Evolutionary conservation across 2,888 invertebrate genomes (phyloP).

Genomic region (Apamea epomidion): DNA sequence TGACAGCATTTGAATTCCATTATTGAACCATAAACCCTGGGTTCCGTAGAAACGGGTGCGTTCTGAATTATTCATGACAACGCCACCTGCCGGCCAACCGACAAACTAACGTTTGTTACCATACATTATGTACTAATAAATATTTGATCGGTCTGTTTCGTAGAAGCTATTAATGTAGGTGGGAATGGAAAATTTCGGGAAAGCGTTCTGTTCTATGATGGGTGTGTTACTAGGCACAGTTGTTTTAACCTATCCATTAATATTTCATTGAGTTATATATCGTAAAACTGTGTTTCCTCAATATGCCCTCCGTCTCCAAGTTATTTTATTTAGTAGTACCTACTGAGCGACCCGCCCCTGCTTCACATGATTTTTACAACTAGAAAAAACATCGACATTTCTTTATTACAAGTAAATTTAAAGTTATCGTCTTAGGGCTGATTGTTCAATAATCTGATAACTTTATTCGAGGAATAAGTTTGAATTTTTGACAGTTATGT

Average conservation of each 20-base stretch:
- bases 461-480: too few species aligned
- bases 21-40: constrained; percentile 69
- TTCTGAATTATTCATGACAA: constrained; percentile 79
- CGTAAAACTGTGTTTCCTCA: neutral
- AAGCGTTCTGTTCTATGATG: constrained; percentile 3
- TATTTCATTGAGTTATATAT: neutral
- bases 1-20: constrained; percentile 72
- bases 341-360: neutral
- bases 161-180: constrained; percentile 32
- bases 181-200: constrained; percentile 40
- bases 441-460: too few species aligned
- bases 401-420: neutral
- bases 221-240: constrained; percentile 8
- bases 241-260: neutral
- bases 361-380: neutral
- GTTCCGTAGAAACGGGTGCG: constrained; percentile 67
- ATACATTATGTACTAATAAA: constrained; percentile 71
- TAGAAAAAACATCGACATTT: neutral
- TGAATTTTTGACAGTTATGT: too few species aligned
- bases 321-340: neutral
- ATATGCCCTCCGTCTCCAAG: neutral
- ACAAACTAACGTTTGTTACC: constrained; percentile 77
- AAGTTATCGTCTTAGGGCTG: neutral
- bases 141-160: constrained; percentile 61
- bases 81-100: constrained; percentile 82